A percentile compares a stretch with the other conserved stretches of the same genome.
Evolutionary conservation across 2,888 invertebrate genomes (phyloP).

Genomic region (Leptinotarsa peninsularis): DNA sequence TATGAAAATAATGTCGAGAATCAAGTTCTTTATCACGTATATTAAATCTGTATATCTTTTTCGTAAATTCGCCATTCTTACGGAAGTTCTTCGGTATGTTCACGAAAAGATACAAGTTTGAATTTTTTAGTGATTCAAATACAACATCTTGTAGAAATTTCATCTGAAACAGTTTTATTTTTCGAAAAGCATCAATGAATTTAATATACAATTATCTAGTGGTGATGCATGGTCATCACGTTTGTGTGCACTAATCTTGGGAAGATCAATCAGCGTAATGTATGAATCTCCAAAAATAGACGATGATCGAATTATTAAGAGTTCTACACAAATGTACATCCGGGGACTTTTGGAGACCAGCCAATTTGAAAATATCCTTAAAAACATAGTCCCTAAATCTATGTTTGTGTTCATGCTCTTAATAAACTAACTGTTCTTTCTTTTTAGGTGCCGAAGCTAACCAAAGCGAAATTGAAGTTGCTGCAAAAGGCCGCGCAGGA

Average conservation of each 20-base stretch:
- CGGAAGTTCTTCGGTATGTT: too few relatives aligned
- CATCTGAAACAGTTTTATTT: too few relatives aligned
- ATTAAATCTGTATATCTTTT: too few relatives aligned
- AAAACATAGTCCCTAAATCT: slow-evolving; percentile 43
- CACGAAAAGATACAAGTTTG: too few relatives aligned
- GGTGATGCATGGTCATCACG: not conserved
- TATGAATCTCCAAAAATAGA: slow-evolving; percentile 27
- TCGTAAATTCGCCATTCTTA: too few relatives aligned
- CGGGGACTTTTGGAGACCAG: slow-evolving; percentile 38
- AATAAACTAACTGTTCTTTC: slow-evolving; percentile 48
- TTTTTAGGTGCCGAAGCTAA: slow-evolving; percentile 55
- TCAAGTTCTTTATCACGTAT: too few relatives aligned
- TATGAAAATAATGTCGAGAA: too few relatives aligned
- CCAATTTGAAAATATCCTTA: slow-evolving; percentile 18
- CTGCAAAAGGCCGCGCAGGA: slow-evolving; percentile 40
- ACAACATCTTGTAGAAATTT: too few relatives aligned
- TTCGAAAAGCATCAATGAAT: not conserved
- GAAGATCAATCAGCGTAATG: slow-evolving; percentile 28
- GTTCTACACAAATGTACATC: slow-evolving; percentile 55
- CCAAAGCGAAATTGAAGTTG: slow-evolving; percentile 55
- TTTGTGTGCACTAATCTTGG: not conserved
- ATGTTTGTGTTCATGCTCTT: slow-evolving; percentile 59
- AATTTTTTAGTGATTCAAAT: too few relatives aligned
- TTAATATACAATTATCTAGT: not conserved
- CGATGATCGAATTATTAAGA: slow-evolving; percentile 50